Conservation (phyloP, 2,113 vertebrate species). For the Zosterops lateralis region DNA sequence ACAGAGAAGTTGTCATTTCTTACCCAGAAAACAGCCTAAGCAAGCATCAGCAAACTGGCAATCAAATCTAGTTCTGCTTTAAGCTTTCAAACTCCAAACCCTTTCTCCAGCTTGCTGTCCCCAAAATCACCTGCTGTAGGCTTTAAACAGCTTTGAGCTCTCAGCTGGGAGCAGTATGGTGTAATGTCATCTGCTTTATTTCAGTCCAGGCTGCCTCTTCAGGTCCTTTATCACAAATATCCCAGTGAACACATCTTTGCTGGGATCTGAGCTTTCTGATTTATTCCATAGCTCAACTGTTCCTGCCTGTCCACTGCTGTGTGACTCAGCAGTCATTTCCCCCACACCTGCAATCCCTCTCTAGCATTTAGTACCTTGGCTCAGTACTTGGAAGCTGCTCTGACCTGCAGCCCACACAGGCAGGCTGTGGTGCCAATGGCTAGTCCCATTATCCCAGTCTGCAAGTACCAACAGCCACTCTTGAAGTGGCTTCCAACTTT, state of each 20-base stretch:
- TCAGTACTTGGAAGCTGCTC: background rate
- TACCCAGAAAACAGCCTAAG: background rate
- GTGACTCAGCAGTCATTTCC: background rate
- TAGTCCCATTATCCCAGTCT: accelerated
- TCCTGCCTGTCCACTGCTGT: background rate
- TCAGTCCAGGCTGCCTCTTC: background rate
- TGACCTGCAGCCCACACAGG: background rate
- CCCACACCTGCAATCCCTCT: background rate
- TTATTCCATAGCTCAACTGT: background rate
- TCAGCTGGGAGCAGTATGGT: background rate
- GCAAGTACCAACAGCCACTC: background rate
- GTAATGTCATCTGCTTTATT: background rate
- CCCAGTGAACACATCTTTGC: background rate
- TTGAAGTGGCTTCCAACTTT: background rate
- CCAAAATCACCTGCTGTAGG: background rate
- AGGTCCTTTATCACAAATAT: background rate
- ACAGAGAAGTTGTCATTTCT: background rate
- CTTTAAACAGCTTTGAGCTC: background rate
- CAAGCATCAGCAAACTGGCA: background rate
- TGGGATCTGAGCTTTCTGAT: background rate
- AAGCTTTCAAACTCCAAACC: background rate
- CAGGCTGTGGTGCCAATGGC: background rate
- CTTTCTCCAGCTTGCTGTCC: background rate
- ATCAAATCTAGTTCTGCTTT: background rate
- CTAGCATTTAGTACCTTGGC: background rate